A percentile compares a stretch with the other conserved stretches of the same genome.
Evolutionary conservation across 1,140 invertebrate species (phyloP).

Genomic region (Pogonognathellus flavescens): DNA sequence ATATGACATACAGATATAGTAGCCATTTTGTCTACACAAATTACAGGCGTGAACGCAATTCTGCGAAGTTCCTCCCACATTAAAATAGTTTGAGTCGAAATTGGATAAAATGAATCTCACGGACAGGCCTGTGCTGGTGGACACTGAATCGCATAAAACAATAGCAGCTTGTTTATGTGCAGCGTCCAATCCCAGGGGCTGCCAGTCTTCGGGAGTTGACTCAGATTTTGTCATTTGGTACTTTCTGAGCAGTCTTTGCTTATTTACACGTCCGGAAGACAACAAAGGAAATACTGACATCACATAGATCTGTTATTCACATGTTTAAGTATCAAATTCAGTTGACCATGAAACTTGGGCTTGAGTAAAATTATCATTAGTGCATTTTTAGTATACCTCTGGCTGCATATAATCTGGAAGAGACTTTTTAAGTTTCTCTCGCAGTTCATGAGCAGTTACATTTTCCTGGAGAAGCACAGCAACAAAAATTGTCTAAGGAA

Average conservation of each 20-base stretch:
- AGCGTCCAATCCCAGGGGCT: neutral
- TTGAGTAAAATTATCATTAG: neutral
- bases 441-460: neutral
- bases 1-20: constrained; percentile 4
- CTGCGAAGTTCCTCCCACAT: constrained; percentile 15
- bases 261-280: constrained; percentile 4
- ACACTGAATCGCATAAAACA: neutral
- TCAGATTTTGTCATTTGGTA: constrained; percentile 12
- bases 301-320: neutral
- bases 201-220: constrained; percentile 27
- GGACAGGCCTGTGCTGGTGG: neutral
- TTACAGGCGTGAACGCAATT: neutral
- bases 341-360: neutral
- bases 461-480: constrained; percentile 28
- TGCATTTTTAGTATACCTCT: neutral
- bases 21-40: neutral
- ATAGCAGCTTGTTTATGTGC: neutral
- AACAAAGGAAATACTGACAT: constrained; percentile 15
- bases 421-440: neutral
- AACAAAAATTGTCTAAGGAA: constrained; percentile 1
- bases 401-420: neutral
- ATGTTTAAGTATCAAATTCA: neutral
- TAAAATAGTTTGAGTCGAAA: constrained; percentile 5
- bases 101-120: neutral
- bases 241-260: neutral